Evolutionary conservation across 2,113 vertebrate genomes (phyloP), one percentile per base, ranked within the genome.

Genomic region (Alligator sinensis): DNA sequence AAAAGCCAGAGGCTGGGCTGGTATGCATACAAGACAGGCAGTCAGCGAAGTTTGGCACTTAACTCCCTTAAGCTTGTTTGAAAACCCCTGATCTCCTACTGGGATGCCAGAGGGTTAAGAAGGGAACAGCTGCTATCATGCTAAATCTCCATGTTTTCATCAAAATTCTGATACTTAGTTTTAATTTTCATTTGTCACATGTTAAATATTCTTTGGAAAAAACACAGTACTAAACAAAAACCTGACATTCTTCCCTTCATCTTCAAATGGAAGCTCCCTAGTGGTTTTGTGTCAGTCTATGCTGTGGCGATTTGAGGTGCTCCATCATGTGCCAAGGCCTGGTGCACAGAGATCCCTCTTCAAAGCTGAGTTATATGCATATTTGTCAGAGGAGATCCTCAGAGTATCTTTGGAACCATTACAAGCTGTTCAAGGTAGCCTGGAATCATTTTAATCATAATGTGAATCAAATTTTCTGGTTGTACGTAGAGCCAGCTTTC

Each of bases 251-350:
- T 27, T 58, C 6, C 3, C 30, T 72, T 72, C 30, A 21, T 72
- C 38, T 70, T 72, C 68, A 30, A 22, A 38, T 2, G 6, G 38
- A 72, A 19, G 22, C 68, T 34, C 19, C 19, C 19, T 34, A 72
- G 68, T 19, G 30, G 1, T 12, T 63, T 19, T 0, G 13, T 1
- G 1, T 11, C 16, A 38, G 30, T 34, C 15, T 7, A 12, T 27
- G 11, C 18, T 1, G 1, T 14, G 5, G 28, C 12, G 17, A 22
- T 58, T 10, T 6, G 6, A 58, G 27, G 55, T 21, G 21, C 4
- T 6, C 1, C 6, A 17, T 10, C 0, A 0, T 0, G 0, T 27
- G 34, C 54, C 30, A 34, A 74, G 34, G 9, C 2, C 13, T n/a
- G 8, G 38, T 57, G 75, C 64, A 30, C 10, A 3, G 14, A 18